Evolutionary conservation across 2,888 invertebrate species (phyloP).

Genomic region (Lepetodrilus schrolli): DNA sequence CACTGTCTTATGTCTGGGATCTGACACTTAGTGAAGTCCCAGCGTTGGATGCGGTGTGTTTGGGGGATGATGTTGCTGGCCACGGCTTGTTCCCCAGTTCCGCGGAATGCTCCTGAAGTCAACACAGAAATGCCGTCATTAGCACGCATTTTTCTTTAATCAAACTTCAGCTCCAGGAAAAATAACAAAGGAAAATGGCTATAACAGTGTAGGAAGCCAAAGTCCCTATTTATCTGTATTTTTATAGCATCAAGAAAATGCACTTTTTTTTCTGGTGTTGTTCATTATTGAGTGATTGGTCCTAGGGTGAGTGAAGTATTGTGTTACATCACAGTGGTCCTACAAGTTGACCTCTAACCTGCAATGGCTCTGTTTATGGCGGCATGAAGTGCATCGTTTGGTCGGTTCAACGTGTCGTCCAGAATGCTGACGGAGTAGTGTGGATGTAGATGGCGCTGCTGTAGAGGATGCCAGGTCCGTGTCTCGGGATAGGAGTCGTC

Average conservation of each 20-base stretch:
- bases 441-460: constrained; percentile 68
- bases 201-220: too few relatives aligned
- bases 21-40: constrained; percentile 85
- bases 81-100: constrained; percentile 71
- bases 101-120: constrained; percentile 70
- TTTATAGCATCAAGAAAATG: too few relatives aligned
- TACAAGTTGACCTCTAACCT: constrained; percentile 43
- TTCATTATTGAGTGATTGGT: too few relatives aligned
- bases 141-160: too few relatives aligned
- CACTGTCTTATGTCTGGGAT: constrained; percentile 85
- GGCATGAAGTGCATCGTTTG: constrained; percentile 68
- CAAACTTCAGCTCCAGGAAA: too few relatives aligned
- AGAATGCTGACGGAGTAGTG: constrained; percentile 70
- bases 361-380: constrained; percentile 74
- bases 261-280: too few relatives aligned
- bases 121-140: background rate
- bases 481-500: background rate
- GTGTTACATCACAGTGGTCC: background rate
- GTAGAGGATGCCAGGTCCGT: constrained; percentile 52
- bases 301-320: too few relatives aligned
- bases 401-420: constrained; percentile 68
- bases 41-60: constrained; percentile 87
- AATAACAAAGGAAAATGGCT: too few relatives aligned
- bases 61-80: constrained; percentile 79
- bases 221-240: too few relatives aligned